Conservation (phyloP, 2,113 vertebrate genomes). For the Hipposideros armiger region DNA sequence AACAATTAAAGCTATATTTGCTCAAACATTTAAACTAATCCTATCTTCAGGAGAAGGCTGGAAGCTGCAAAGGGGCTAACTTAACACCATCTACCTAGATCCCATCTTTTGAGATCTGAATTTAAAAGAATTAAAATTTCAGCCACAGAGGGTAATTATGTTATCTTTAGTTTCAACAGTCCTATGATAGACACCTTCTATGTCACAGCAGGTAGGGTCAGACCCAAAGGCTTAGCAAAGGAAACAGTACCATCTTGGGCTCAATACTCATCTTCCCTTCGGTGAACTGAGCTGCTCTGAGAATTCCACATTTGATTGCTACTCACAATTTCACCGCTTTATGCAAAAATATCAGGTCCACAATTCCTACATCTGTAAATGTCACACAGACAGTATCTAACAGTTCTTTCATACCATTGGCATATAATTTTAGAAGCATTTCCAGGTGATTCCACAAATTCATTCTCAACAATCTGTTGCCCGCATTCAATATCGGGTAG, state of each 20-base stretch:
- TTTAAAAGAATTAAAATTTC: not conserved
- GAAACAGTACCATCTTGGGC: not conserved
- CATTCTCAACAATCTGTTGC: not conserved
- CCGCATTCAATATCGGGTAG: no score
- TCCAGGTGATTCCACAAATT: constrained; percentile 39
- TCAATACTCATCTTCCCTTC: not conserved
- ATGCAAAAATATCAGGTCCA: not conserved
- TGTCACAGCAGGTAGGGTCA: not conserved
- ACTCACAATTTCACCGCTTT: not conserved
- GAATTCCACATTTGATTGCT: not conserved
- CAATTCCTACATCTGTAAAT: not conserved
- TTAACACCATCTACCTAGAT: not conserved
- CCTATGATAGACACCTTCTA: not conserved
- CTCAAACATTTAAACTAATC: constrained; percentile 6
- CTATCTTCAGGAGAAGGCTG: not conserved
- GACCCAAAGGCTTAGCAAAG: not conserved
- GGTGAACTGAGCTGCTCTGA: constrained; percentile 6
- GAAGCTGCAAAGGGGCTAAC: not conserved
- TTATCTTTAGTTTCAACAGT: not conserved
- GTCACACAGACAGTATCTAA: not conserved
- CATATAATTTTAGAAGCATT: constrained; percentile 21
- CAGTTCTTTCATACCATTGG: not conserved
- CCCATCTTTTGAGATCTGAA: not conserved
- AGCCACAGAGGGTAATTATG: not conserved
- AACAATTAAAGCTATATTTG: not conserved